Evolutionary conservation across 2,797 vertebrate species (phyloP).

Genomic region (Vultur gryphus): DNA sequence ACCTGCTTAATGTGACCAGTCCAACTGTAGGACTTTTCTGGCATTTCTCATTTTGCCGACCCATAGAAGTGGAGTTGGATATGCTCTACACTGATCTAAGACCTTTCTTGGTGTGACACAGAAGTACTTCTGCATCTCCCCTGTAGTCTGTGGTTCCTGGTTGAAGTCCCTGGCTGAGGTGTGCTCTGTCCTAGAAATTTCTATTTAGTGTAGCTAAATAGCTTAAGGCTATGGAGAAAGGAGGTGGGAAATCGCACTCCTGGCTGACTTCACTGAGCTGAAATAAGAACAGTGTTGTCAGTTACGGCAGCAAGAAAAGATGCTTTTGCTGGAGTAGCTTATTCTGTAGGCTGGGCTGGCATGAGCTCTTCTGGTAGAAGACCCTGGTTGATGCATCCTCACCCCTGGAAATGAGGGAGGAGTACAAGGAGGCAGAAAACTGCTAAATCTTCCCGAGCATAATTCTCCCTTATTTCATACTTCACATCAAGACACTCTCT

Average conservation of each 20-base stretch:
- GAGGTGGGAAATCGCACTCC: neutral
- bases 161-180: neutral
- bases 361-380: neutral
- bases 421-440: slow-evolving; percentile 29
- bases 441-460: neutral
- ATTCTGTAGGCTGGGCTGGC: neutral
- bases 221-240: neutral
- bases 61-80: neutral
- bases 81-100: neutral
- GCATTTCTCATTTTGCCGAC: neutral
- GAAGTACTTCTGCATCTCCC: neutral
- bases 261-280: neutral
- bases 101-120: neutral
- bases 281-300: neutral
- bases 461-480: slow-evolving; percentile 16
- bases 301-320: neutral
- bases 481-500: neutral
- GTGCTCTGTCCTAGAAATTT: neutral
- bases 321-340: neutral
- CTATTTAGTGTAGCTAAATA: neutral
- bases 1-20: neutral
- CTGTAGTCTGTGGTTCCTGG: fast-evolving
- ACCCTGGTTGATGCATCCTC: slow-evolving; percentile 24
- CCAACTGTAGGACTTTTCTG: neutral
- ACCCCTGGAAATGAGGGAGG: slow-evolving; percentile 32